These are phyloP conservation scores for Euproctis similis DNA, from an alignment of 2,888 invertebrate species.

Conservation along the genomic window DNA sequence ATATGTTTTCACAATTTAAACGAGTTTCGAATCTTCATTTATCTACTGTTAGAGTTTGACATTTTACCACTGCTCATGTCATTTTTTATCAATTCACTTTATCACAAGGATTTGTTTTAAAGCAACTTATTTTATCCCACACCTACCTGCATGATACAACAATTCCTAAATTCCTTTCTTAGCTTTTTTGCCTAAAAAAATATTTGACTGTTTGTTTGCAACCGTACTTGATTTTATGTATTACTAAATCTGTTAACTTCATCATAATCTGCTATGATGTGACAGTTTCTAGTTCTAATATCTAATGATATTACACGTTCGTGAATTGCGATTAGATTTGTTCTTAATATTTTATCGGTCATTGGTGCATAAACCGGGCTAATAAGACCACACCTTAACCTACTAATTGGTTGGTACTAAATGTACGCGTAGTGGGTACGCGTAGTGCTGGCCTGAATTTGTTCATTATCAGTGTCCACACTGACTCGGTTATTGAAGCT, in stretches of 20 bases:
- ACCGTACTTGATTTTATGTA: no score
- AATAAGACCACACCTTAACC: constrained; percentile 14
- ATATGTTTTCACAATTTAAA: no score
- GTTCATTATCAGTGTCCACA: constrained; percentile 15
- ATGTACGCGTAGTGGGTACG: constrained; percentile 15
- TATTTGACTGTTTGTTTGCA: no score
- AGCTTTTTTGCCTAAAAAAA: no score
- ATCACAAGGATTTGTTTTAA: no score
- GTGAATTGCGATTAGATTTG: constrained; percentile 1
- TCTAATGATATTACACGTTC: not conserved
- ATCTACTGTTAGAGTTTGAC: no score
- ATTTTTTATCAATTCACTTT: no score
- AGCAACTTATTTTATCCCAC: no score
- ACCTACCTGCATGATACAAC: no score
- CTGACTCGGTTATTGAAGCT: constrained; percentile 14
- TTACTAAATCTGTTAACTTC: not conserved
- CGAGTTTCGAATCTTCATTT: no score
- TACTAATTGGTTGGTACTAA: constrained; percentile 18
- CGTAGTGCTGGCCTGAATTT: constrained; percentile 17
- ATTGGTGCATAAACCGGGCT: constrained; percentile 12
- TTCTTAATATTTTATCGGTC: constrained; percentile 7
- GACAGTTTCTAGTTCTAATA: not conserved
- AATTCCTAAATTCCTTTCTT: no score
- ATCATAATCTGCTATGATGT: not conserved
- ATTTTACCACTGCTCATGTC: no score